Base-by-base conservation (phyloP, 2,113 vertebrate genomes). In the Centrocercus urophasianus region DNA sequence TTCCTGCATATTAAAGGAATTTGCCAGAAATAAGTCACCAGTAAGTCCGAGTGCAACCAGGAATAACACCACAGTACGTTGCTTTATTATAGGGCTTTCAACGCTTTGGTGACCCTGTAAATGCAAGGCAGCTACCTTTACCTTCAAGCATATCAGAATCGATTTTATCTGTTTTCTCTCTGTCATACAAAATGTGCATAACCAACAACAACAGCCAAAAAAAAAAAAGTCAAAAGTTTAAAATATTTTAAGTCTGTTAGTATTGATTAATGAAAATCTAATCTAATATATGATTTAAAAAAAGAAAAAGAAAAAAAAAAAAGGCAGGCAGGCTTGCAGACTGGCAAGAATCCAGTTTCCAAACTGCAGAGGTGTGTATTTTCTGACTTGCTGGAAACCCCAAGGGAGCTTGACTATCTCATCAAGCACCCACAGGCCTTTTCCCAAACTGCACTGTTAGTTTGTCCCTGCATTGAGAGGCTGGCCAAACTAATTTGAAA, bases 1-100 rank as follows among this genome's bases (percentile, higher is more conserved):
- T 83, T 99, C 99, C 99, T 99, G 95, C 21, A 19, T 27, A 92
- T 75, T 81, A 89, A 97, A 10, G 21, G 38, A 96, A 91, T 93
- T 38, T 27, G 61, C 45, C 70, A 59, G 38, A 2, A 0, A 36
- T 95, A 84, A 93, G 40, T 59, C 63, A 57, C 24, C 15, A 65
- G 2, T 54, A 54, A 54, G 43, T 48, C 71, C 27, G 17, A 80
- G 42, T 80, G 76, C 15, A 75, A 86, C 42, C 2, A 7, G 61
- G 11, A 83, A 66, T 3, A 59, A 47, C 4, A 21, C 28, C 82
- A 89, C 6, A 30, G 42, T 1, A 38, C 13, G 3, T 4, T 75
- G 52, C 32, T 69, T 77, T 15, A 36, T 65, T 71, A 24, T 2
- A 61, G 13, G 7, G 9, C 14, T 86, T 88, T 86, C 2, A 0